Base-by-base conservation (phyloP, 2,113 vertebrate species). In the Tretioscincus oriximinensis region DNA sequence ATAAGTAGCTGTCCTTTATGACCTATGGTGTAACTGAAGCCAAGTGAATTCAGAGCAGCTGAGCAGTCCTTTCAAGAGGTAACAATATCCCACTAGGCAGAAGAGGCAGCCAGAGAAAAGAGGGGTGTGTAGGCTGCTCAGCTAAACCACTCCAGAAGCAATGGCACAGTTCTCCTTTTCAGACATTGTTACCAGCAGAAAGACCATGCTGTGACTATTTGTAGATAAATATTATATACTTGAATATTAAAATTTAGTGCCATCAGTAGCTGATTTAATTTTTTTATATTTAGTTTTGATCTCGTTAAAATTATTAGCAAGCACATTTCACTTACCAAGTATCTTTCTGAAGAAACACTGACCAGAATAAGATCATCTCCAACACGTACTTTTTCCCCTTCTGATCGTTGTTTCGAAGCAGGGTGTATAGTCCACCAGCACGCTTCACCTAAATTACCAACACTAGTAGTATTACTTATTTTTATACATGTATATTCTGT, bases 331-430 rank as follows among this genome's bases (percentile, higher is more conserved):
- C 97, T 97, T 88, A 99, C 98, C 97, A 99, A 93, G 81, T 99
- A 99, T 84, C 98, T 95, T 84, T 99, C 98, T 45, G 98, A 99
- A 41, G 98, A 99, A 81, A 99, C 94, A n/a, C 98, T 99, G 92
- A 99, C 98, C 83, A 99, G 94, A 89, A 99, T 99, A 85, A 99
- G 96, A 88, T 99, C 98, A 89, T 99, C 98, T 82, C 98, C 98
- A 28, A 99, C 98, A 26, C 98, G 93, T 0, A 99, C 98, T 92
- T 99, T 99, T 90, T 99, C 98, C 77, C 98, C 98, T 90, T 99
- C 98, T 7, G 98, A 99, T 84, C 98, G 94, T 69, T 96, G 96
- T 83, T 96, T 96, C 14, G 96, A 96, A 73, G 96, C 96, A 14
- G 96, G 96, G 76, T 96, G 96, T 35, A 96, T 96, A 9, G 96